Percentiles rank a stretch among this genome's conserved stretches.
These are phyloP conservation scores for Diplazon laetatorius DNA, from an alignment of 2,888 invertebrate species.

Conservation along the genomic window DNA sequence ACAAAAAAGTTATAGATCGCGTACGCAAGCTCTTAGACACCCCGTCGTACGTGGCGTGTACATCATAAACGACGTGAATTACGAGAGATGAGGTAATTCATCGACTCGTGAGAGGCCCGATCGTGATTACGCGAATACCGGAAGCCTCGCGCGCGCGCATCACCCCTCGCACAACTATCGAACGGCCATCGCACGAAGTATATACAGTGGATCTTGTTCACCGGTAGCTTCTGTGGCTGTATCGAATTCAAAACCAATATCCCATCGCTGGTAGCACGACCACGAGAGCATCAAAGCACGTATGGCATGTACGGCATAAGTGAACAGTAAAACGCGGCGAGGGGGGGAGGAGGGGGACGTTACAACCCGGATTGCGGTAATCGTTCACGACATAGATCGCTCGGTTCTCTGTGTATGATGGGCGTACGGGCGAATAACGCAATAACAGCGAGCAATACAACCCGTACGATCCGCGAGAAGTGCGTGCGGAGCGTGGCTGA, in stretches of 20 bases:
- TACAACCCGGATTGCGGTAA: slow-evolving; percentile 49
- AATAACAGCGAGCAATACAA: slow-evolving; percentile 28
- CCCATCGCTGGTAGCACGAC: slow-evolving; percentile 57
- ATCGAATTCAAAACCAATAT: slow-evolving; percentile 76
- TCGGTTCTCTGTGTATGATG: slow-evolving; percentile 21
- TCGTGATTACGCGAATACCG: slow-evolving; percentile 49
- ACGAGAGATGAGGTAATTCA: slow-evolving; percentile 34
- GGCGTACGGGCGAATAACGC: slow-evolving; percentile 40
- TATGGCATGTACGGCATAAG: slow-evolving; percentile 30
- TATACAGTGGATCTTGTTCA: slow-evolving; percentile 45
- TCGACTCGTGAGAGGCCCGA: slow-evolving; percentile 2
- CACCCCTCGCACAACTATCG: slow-evolving; percentile 5
- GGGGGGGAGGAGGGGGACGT: no score
- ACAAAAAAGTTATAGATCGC: background rate
- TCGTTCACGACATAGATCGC: slow-evolving; percentile 49
- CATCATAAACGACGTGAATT: slow-evolving; percentile 55
- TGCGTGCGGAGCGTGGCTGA: slow-evolving; percentile 37
- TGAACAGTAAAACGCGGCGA: slow-evolving; percentile 58
- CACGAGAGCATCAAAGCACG: slow-evolving; percentile 21
- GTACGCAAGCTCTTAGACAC: slow-evolving; percentile 25
- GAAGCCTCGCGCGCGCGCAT: slow-evolving; percentile 23
- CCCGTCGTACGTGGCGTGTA: slow-evolving; percentile 40
- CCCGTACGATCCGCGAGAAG: slow-evolving; percentile 15
- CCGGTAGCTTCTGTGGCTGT: slow-evolving; percentile 54
- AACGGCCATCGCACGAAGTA: slow-evolving; percentile 4